Evolutionary conservation across 2,797 vertebrate species (phyloP).

Genomic region (Graptemys geographica): DNA sequence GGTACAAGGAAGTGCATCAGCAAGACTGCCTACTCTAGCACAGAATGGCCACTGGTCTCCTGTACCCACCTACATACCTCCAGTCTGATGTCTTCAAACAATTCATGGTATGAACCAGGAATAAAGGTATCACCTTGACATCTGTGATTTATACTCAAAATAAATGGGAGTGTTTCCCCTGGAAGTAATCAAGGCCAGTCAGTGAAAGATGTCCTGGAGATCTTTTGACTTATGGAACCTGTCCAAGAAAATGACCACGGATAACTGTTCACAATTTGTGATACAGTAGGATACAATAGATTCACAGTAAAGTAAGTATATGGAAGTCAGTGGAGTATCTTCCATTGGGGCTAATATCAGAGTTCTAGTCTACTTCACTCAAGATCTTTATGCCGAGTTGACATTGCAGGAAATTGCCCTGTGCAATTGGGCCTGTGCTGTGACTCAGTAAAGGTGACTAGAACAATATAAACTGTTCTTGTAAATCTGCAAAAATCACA

Average conservation of each 20-base stretch:
- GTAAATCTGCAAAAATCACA: conserved; percentile 34
- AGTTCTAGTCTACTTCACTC: background rate
- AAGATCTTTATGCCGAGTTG: background rate
- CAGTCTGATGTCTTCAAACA: background rate
- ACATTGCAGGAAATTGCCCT: background rate
- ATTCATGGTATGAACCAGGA: background rate
- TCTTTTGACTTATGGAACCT: conserved; percentile 31
- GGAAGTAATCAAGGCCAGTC: background rate
- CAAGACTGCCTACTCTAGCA: background rate
- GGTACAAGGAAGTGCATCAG: background rate
- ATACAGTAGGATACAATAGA: background rate
- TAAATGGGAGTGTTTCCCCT: background rate
- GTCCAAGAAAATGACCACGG: conserved; percentile 5
- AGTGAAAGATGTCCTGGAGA: background rate
- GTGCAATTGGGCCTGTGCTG: background rate
- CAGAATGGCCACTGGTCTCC: background rate
- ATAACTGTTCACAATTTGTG: background rate
- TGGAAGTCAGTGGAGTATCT: background rate
- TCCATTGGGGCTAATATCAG: conserved; percentile 17
- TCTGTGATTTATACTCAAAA: background rate
- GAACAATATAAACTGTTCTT: background rate
- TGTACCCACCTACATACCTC: too few relatives aligned
- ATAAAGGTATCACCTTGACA: background rate
- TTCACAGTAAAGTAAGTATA: background rate
- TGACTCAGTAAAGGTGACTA: background rate